Conservation (phyloP, 2,888 invertebrate genomes). For the Noctua comes region DNA sequence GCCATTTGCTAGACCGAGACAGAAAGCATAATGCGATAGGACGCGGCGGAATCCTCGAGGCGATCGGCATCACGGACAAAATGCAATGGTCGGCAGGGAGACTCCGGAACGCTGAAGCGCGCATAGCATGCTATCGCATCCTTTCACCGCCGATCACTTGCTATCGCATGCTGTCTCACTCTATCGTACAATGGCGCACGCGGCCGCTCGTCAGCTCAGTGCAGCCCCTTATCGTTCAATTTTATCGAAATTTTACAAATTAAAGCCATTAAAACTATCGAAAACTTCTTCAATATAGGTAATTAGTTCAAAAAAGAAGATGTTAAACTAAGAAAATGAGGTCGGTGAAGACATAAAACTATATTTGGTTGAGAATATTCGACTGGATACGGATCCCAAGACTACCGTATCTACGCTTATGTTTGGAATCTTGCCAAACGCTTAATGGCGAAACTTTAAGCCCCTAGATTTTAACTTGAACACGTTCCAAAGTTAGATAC, state of each 20-base stretch:
- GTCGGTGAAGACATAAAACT: conserved; percentile 54
- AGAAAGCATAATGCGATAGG: too few relatives aligned
- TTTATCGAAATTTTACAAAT: conserved; percentile 12
- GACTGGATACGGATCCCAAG: conserved; percentile 29
- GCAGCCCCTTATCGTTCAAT: conserved; percentile 7
- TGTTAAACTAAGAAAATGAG: conserved; percentile 37
- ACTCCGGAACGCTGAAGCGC: too few relatives aligned
- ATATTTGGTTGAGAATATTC: conserved; percentile 30
- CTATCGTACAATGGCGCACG: too few relatives aligned
- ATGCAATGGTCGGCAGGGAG: too few relatives aligned
- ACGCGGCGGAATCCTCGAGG: too few relatives aligned
- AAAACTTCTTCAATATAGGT: conserved; percentile 3
- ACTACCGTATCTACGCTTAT: conserved; percentile 45
- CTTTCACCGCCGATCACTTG: too few relatives aligned
- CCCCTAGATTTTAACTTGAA: conserved; percentile 27
- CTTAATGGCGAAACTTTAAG: conserved; percentile 44
- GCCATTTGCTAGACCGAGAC: too few relatives aligned
- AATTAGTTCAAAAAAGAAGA: conserved; percentile 17
- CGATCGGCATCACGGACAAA: too few relatives aligned
- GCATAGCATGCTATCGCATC: too few relatives aligned
- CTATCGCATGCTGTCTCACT: too few relatives aligned
- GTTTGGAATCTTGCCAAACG: conserved; percentile 56
- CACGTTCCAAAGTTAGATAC: conserved; percentile 35
- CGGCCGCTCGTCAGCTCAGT: too few relatives aligned
- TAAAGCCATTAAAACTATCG: conserved; percentile 14